A percentile compares a stretch with the other conserved stretches of the same genome.
These are phyloP conservation scores for Mycteria americana DNA, from an alignment of 2,797 vertebrate genomes.

Conservation along the genomic window DNA sequence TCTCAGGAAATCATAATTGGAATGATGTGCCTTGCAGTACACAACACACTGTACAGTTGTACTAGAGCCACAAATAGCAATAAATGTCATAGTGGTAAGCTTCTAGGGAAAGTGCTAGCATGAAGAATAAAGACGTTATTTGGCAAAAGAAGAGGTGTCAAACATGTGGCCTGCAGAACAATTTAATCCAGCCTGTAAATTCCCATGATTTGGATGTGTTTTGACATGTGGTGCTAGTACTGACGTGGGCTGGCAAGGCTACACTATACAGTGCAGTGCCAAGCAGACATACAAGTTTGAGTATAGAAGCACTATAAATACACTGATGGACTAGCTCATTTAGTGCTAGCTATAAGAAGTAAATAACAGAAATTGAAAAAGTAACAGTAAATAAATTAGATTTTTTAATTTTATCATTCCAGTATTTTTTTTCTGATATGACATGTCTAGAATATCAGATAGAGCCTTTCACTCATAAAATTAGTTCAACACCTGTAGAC, in stretches of 20 bases:
- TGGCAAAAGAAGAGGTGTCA: background rate
- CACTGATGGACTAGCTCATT: background rate
- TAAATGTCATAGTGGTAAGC: background rate
- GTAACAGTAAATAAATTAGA: background rate
- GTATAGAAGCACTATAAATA: background rate
- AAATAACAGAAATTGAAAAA: background rate
- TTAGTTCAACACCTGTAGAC: background rate
- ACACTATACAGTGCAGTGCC: background rate
- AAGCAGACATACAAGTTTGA: background rate
- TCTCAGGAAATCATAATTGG: background rate
- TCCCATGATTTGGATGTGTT: background rate
- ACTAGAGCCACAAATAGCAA: background rate
- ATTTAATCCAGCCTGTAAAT: background rate
- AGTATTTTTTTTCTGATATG: background rate
- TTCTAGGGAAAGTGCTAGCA: background rate
- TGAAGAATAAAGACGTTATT: background rate
- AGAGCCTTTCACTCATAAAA: background rate
- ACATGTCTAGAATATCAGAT: background rate
- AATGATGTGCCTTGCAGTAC: background rate
- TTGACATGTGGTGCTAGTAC: background rate
- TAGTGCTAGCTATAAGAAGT: background rate
- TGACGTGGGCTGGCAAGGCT: background rate
- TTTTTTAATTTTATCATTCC: background rate
- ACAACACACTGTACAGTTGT: background rate
- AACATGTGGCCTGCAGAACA: background rate